Percentiles rank a stretch among this genome's conserved stretches.
Conservation (phyloP, 2,888 invertebrate species). For the Chironomus riparius region DNA sequence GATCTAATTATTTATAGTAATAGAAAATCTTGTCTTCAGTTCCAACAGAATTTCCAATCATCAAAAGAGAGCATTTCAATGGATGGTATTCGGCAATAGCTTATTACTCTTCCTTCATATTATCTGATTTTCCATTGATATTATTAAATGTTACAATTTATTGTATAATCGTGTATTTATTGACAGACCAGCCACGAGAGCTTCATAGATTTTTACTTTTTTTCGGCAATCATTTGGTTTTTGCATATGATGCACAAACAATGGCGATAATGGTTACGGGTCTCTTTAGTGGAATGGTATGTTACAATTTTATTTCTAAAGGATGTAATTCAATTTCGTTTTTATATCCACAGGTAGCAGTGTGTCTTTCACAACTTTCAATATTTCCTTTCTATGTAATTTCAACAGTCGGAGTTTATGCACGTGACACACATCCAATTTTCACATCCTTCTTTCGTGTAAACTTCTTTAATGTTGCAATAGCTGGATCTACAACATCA, state of each 20-base stretch:
- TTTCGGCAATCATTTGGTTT: not conserved
- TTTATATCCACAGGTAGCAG: constrained; percentile 56
- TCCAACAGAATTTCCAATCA: constrained; percentile 72
- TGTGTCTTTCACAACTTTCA: constrained; percentile 75
- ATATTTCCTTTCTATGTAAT: constrained; percentile 82
- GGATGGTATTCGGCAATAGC: constrained; percentile 81
- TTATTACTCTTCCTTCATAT: constrained; percentile 68
- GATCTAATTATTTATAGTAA: too few species aligned
- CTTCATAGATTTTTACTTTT: constrained; percentile 48
- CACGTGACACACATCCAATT: constrained; percentile 66
- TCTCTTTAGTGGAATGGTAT: constrained; percentile 65
- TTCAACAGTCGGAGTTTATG: constrained; percentile 84
- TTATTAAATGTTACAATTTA: constrained; percentile 64
- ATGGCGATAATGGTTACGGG: constrained; percentile 69
- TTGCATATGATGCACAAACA: constrained; percentile 66
- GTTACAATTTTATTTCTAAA: constrained; percentile 44
- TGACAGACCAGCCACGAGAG: constrained; percentile 80
- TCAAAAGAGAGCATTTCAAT: constrained; percentile 76
- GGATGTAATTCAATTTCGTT: too few species aligned
- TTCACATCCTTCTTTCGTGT: constrained; percentile 74
- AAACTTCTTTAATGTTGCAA: constrained; percentile 56
- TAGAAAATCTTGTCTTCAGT: constrained; percentile 45
- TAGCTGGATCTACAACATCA: constrained; percentile 65
- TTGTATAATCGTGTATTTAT: constrained; percentile 70
- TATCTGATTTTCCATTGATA: constrained; percentile 76